A percentile compares a stretch with the other conserved stretches of the same genome.
These are phyloP conservation scores for Plectropomus leopardus DNA, from an alignment of 2,113 vertebrate species.

Conservation along the genomic window DNA sequence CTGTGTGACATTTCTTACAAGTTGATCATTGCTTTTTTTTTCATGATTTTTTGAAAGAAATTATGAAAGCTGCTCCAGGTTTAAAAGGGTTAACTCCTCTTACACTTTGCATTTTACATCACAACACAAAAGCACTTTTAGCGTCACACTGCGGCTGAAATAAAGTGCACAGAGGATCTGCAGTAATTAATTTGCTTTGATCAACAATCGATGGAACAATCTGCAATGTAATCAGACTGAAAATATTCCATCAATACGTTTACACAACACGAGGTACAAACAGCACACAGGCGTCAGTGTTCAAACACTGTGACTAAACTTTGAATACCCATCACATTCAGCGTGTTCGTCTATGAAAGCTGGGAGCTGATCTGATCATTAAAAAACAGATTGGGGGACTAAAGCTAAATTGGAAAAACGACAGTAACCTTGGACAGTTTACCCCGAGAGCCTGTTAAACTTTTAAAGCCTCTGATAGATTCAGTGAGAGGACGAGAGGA, in stretches of 20 bases:
- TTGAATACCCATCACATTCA: background rate
- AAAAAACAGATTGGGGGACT: conserved; percentile 31
- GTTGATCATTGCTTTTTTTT: background rate
- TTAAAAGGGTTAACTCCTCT: background rate
- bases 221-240: conserved; percentile 18
- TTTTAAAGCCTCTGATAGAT: conserved; percentile 45
- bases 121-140: too few relatives aligned
- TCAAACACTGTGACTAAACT: conserved; percentile 21
- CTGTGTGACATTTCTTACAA: too few relatives aligned
- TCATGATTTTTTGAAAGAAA: too few relatives aligned
- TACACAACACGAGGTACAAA: conserved; percentile 24
- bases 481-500: conserved; percentile 8
- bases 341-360: background rate
- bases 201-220: conserved; percentile 41
- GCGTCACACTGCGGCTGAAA: background rate
- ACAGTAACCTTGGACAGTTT: conserved; percentile 44
- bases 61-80: too few relatives aligned
- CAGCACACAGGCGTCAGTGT: background rate
- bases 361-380: background rate
- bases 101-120: background rate
- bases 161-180: conserved; percentile 2
- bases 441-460: conserved; percentile 27
- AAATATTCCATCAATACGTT: conserved; percentile 1
- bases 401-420: conserved; percentile 8
- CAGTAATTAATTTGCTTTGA: conserved; percentile 30